phyloP scores from a whole-genome alignment of 2,888 invertebrate genomes.

The Hofmannophila pseudospretella region DNA sequence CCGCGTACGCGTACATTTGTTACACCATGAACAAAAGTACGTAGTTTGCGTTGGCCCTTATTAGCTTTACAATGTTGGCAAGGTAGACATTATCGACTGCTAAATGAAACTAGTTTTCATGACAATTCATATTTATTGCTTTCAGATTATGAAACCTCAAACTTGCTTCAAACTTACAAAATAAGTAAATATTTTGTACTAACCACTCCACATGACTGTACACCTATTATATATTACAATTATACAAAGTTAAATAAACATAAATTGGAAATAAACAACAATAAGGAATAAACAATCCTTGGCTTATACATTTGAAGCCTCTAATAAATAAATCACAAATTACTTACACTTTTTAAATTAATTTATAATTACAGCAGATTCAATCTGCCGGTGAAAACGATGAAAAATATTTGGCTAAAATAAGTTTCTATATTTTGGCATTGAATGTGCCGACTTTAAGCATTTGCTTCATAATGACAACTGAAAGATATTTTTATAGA shows the following conservation, averaged over 20 bases:
- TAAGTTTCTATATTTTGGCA: not conserved
- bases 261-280: constrained; percentile 11
- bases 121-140: constrained; percentile 68
- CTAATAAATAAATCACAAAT: constrained; percentile 17
- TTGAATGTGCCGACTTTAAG: too few relatives aligned
- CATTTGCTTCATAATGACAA: too few relatives aligned
- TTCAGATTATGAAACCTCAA: constrained; percentile 56
- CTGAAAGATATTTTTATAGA: too few relatives aligned
- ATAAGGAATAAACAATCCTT: constrained; percentile 23
- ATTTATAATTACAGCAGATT: constrained; percentile 12
- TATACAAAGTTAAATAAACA: constrained; percentile 6
- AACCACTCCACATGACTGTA: constrained; percentile 58
- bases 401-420: not conserved
- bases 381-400: constrained; percentile 9
- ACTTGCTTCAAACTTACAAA: constrained; percentile 43
- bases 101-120: constrained; percentile 15
- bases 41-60: too few relatives aligned
- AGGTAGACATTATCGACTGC: too few relatives aligned
- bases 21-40: too few relatives aligned
- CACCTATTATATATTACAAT: constrained; percentile 25
- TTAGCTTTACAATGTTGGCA: too few relatives aligned
- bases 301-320: constrained; percentile 12
- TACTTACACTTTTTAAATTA: constrained; percentile 4
- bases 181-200: constrained; percentile 68
- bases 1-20: too few relatives aligned